Conservation (phyloP, 2,797 vertebrate species). For the Gadopsis bispinosus region DNA sequence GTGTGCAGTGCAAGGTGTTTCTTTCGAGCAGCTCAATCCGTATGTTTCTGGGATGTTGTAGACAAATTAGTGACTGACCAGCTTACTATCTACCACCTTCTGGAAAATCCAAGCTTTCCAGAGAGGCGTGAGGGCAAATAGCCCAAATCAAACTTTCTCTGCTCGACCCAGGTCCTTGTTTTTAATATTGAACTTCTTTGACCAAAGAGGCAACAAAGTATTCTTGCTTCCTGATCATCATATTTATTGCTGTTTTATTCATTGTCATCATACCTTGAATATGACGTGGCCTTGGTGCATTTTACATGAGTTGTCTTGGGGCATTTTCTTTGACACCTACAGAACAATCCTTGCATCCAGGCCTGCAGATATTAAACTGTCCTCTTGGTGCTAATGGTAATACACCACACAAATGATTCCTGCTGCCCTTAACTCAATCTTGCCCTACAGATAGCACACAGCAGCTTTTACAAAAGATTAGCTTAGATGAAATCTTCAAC, state of each 20-base stretch:
- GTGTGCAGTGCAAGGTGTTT: background rate
- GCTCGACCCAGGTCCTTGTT: conserved; percentile 16
- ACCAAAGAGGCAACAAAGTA: conserved; percentile 41
- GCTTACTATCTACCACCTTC: background rate
- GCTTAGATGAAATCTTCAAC: background rate
- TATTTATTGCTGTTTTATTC: conserved; percentile 77
- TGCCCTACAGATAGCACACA: background rate
- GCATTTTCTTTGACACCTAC: conserved; percentile 49
- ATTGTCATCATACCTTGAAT: conserved; percentile 62
- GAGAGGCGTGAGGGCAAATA: conserved; percentile 45
- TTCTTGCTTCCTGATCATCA: conserved; percentile 61
- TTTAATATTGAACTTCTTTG: conserved; percentile 26
- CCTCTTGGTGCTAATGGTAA: conserved; percentile 21
- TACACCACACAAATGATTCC: background rate
- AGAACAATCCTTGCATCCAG: conserved; percentile 48
- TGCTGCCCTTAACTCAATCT: conserved; percentile 8
- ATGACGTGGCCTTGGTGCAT: conserved; percentile 56
- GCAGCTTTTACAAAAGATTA: background rate
- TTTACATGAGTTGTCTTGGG: conserved; percentile 66
- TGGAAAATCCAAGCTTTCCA: conserved; percentile 6
- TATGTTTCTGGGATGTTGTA: conserved; percentile 17
- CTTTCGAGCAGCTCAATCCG: background rate
- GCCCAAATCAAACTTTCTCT: conserved; percentile 36
- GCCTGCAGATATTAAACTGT: conserved; percentile 44
- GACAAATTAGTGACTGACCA: conserved; percentile 6